Conservation (phyloP, 2,797 vertebrate species). For the Emys orbicularis region DNA sequence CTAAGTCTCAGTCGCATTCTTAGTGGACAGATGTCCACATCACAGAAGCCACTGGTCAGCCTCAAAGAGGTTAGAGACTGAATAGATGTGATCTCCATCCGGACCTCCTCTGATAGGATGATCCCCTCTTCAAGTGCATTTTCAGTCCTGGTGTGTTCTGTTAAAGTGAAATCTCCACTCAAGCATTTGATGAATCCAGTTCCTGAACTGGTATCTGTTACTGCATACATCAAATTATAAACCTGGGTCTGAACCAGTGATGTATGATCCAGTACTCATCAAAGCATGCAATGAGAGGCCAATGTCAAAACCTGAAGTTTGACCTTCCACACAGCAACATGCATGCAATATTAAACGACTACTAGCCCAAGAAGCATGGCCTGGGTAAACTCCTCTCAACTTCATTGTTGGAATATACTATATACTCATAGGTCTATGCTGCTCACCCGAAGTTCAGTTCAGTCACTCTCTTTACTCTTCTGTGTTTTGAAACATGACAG, state of each 20-base stretch:
- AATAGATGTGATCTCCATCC: background rate
- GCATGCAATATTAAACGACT: background rate
- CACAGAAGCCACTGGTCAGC: background rate
- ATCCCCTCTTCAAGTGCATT: background rate
- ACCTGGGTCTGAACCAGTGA: fast-evolving
- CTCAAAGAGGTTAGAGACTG: background rate
- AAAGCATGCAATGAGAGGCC: background rate
- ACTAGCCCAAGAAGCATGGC: background rate
- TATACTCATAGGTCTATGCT: background rate
- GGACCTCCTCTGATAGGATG: background rate
- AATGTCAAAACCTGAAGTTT: background rate
- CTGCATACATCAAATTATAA: background rate
- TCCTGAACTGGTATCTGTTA: fast-evolving
- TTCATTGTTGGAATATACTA: background rate
- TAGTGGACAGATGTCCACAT: background rate
- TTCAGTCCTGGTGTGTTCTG: background rate
- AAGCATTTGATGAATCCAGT: background rate
- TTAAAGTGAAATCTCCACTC: background rate
- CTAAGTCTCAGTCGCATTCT: slow-evolving; percentile 36
- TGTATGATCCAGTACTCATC: background rate
- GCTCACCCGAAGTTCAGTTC: background rate
- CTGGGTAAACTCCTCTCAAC: fast-evolving
- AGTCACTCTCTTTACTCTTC: background rate
- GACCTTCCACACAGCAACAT: background rate
- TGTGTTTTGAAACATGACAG: background rate